Conservation (phyloP, 2,888 invertebrate species). For the Dicranocentrus wangi region DNA sequence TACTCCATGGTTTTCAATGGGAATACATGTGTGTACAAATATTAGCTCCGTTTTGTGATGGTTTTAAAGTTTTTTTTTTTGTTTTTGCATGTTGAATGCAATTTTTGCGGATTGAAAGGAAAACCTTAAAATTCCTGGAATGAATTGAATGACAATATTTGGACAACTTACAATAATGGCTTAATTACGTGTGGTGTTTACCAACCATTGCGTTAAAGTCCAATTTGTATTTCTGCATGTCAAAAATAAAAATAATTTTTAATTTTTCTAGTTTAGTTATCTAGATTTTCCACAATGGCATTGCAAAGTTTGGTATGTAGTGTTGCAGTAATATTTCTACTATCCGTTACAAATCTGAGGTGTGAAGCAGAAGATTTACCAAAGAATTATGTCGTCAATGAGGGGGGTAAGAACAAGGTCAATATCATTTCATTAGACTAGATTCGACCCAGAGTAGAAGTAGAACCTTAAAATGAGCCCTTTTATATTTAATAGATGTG, state of each 20-base stretch:
- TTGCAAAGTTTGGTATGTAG: neutral
- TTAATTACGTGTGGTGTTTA: too few species aligned
- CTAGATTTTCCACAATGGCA: conserved; percentile 6
- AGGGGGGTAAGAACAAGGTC: conserved; percentile 69
- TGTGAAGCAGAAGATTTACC: conserved; percentile 55
- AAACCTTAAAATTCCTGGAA: neutral
- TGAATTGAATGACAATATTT: neutral
- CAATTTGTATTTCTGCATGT: too few species aligned
- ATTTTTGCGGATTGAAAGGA: neutral
- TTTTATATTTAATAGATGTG: too few species aligned
- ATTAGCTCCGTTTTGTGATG: too few species aligned
- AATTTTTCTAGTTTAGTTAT: too few species aligned
- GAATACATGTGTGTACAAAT: too few species aligned
- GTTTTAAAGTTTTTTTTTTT: too few species aligned
- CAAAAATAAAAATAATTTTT: too few species aligned
- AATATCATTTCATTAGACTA: neutral
- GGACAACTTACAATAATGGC: neutral
- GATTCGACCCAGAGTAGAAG: too few species aligned
- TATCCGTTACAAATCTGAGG: neutral
- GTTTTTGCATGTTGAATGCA: too few species aligned
- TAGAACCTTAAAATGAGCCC: too few species aligned
- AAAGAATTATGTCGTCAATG: conserved; percentile 70
- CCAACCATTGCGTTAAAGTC: too few species aligned
- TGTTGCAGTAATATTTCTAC: neutral
- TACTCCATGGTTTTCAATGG: neutral